These are phyloP conservation scores for Ptiloglossa arizonensis DNA, from an alignment of 1,140 invertebrate genomes.

Conservation along the genomic window DNA sequence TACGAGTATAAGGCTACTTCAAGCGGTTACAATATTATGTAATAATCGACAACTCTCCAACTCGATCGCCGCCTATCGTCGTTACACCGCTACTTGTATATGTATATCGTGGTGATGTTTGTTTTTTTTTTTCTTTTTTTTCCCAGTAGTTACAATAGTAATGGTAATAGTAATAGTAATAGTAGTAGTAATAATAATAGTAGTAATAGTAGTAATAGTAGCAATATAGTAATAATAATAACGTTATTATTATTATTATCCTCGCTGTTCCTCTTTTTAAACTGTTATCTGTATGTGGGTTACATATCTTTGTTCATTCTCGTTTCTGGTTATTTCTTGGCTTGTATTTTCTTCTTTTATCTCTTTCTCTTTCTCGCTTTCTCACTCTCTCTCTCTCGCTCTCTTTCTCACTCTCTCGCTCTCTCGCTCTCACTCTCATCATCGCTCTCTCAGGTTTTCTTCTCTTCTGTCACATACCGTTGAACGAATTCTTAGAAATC, in stretches of 20 bases:
- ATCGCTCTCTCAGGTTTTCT: too few species aligned
- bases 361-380: not conserved
- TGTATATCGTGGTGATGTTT: conserved; percentile 31
- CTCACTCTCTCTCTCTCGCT: not conserved
- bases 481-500: conserved; percentile 35
- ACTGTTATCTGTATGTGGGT: conserved; percentile 67
- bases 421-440: not conserved
- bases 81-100: conserved; percentile 36
- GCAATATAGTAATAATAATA: conserved; percentile 53
- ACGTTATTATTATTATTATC: conserved; percentile 60
- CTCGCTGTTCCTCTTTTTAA: conserved; percentile 60
- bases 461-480: not conserved
- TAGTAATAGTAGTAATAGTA: conserved; percentile 56
- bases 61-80: conserved; percentile 23
- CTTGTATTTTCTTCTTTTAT: not conserved
- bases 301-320: conserved; percentile 17
- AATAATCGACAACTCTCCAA: conserved; percentile 57
- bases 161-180: conserved; percentile 46
- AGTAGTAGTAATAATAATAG: conserved; percentile 34
- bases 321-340: not conserved
- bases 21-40: conserved; percentile 59
- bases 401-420: not conserved
- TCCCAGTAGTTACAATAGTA: conserved; percentile 14
- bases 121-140: conserved; percentile 15
- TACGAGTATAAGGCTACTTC: conserved; percentile 67